A percentile compares a stretch with the other conserved stretches of the same genome.
Evolutionary conservation across 2,888 invertebrate genomes (phyloP).

Genomic region (Caenorhabditis sp.): DNA sequence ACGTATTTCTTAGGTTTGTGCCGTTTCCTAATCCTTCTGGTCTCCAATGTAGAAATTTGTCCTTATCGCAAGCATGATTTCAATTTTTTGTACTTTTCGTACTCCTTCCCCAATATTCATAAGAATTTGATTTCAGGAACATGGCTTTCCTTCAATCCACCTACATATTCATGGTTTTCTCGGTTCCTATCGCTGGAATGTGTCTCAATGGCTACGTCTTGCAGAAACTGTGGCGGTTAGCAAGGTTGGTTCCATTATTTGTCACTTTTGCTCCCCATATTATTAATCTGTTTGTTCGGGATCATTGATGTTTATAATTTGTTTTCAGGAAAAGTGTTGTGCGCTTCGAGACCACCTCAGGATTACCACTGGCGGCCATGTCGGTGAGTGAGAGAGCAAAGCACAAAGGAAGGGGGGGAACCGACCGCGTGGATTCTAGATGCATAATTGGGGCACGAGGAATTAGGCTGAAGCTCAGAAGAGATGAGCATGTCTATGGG

Average conservation of each 20-base stretch:
- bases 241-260: constrained; percentile 59
- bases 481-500: background rate
- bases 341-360: constrained; percentile 76
- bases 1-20: too few species aligned
- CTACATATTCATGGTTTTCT: constrained; percentile 64
- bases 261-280: background rate
- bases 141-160: constrained; percentile 46
- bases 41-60: background rate
- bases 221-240: constrained; percentile 66
- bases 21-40: too few species aligned
- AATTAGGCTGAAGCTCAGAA: background rate
- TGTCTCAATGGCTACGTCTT: constrained; percentile 73
- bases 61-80: background rate
- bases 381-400: constrained; percentile 58
- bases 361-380: constrained; percentile 76
- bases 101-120: background rate
- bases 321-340: constrained; percentile 54
- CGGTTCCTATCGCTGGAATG: constrained; percentile 73
- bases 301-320: constrained; percentile 19
- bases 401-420: constrained; percentile 16
- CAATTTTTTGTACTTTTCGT: background rate
- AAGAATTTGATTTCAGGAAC: constrained; percentile 11
- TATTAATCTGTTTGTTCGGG: constrained; percentile 34
- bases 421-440: constrained; percentile 9
- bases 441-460: constrained; percentile 33